Evolutionary conservation across 1,140 invertebrate genomes (phyloP).

Genomic region (Battus philenor): DNA sequence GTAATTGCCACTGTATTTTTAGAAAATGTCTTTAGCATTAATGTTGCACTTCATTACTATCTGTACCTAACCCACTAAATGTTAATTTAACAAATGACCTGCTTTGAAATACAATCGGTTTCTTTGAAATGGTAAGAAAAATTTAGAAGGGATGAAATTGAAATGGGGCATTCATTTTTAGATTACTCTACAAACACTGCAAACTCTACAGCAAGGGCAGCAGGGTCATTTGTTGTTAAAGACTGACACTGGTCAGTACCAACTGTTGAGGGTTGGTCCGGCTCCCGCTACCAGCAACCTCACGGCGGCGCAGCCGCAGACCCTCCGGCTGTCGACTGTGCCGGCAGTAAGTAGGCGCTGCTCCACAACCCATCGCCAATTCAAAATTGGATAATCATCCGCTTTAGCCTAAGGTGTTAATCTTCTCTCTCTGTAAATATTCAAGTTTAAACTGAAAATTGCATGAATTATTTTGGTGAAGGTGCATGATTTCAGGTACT

Average conservation of each 20-base stretch:
- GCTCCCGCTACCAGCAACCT: conserved; percentile 78
- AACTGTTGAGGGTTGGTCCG: conserved; percentile 90
- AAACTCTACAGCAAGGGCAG: conserved; percentile 87
- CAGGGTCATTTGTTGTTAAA: conserved; percentile 92
- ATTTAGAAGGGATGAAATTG: conserved; percentile 33
- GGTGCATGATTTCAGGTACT: conserved; percentile 55
- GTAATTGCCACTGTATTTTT: not conserved
- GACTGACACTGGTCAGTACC: conserved; percentile 96
- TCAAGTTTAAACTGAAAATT: conserved; percentile 42
- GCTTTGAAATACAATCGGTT: conserved; percentile 36
- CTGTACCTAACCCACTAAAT: not conserved
- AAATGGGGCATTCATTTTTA: conserved; percentile 73
- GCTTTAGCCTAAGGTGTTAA: not conserved
- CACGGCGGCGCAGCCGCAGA: conserved; percentile 77
- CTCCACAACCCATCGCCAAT: conserved; percentile 31
- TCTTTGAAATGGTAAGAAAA: conserved; percentile 2
- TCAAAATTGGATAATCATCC: conserved; percentile 35
- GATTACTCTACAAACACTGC: conserved; percentile 91
- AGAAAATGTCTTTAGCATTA: not conserved
- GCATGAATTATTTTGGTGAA: conserved; percentile 54
- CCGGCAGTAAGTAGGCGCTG: conserved; percentile 73
- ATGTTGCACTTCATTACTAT: conserved; percentile 3
- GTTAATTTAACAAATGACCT: conserved; percentile 49
- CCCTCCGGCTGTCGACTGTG: conserved; percentile 69
- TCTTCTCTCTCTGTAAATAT: conserved; percentile 22